phyloP scores from a whole-genome alignment of 1,140 invertebrate genomes.

The Dinoponera quadriceps region DNA sequence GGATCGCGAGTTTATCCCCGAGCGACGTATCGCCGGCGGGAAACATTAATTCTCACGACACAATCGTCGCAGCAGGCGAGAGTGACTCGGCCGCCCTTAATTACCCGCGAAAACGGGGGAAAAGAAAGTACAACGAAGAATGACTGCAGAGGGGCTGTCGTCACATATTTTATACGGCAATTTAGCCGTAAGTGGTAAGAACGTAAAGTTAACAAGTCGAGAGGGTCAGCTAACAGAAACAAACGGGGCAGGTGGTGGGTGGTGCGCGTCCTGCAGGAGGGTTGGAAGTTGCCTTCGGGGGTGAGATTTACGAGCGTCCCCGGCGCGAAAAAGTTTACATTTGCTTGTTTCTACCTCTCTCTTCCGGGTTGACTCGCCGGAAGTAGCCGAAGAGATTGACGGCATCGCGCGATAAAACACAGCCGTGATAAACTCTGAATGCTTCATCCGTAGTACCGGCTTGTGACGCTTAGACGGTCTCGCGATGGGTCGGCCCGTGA shows the following conservation, averaged over 20 bases:
- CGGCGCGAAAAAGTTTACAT: constrained; percentile 69
- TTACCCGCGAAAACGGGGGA: constrained; percentile 7
- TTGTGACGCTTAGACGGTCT: constrained; percentile 32
- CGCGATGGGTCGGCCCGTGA: neutral
- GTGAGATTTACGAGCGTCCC: constrained; percentile 72
- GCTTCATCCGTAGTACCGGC: constrained; percentile 40
- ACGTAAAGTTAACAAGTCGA: constrained; percentile 76
- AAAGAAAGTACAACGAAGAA: neutral
- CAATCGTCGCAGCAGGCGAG: neutral
- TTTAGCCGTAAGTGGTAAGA: constrained; percentile 74
- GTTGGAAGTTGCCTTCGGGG: constrained; percentile 59
- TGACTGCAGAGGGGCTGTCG: constrained; percentile 30
- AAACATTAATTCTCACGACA: neutral
- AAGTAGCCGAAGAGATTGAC: constrained; percentile 36
- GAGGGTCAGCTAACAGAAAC: constrained; percentile 70
- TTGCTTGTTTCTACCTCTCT: constrained; percentile 36
- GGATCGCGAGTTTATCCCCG: too few species aligned
- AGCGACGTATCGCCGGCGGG: too few species aligned
- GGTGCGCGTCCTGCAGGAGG: constrained; percentile 5
- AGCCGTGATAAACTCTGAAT: constrained; percentile 73
- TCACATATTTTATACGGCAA: constrained; percentile 76
- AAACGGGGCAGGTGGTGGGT: constrained; percentile 63
- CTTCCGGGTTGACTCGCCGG: neutral
- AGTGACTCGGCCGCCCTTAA: constrained; percentile 2
- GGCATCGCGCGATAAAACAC: constrained; percentile 45